Percentiles rank a stretch among this genome's conserved stretches.
Conservation (phyloP, 2,888 invertebrate genomes). For the Trisateles emortualis region DNA sequence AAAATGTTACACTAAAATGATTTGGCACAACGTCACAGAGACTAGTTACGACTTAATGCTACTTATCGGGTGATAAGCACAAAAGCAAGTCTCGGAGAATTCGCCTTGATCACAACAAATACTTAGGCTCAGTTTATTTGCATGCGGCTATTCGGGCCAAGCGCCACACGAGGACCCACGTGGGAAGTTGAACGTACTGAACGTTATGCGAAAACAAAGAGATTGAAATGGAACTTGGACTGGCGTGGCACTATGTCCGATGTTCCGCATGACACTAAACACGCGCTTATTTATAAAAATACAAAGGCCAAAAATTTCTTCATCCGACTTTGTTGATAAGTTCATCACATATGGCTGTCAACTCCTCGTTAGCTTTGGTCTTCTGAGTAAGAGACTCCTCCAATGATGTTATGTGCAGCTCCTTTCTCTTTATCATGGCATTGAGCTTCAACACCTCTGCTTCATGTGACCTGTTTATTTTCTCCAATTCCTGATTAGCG, state of each 20-base stretch:
- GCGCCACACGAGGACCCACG: background rate
- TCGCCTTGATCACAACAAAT: constrained; percentile 63
- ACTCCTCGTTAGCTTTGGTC: constrained; percentile 94
- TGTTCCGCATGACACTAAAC: constrained; percentile 12
- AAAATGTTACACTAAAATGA: constrained; percentile 54
- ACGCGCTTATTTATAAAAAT: background rate
- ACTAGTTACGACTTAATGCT: constrained; percentile 66
- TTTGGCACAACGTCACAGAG: constrained; percentile 71
- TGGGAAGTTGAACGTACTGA: background rate
- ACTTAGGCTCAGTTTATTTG: constrained; percentile 36
- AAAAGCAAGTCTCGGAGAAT: constrained; percentile 65
- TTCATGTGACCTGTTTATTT: constrained; percentile 90
- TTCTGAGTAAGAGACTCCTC: constrained; percentile 95
- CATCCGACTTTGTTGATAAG: constrained; percentile 90
- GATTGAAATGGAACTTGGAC: background rate
- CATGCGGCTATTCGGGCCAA: constrained; percentile 24
- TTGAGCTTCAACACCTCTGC: constrained; percentile 94
- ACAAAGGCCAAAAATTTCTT: constrained; percentile 49
- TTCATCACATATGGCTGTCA: constrained; percentile 97
- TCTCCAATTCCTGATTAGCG: constrained; percentile 92
- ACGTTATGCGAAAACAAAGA: background rate
- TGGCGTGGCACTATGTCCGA: background rate
- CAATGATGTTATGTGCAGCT: constrained; percentile 93
- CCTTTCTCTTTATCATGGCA: constrained; percentile 95
- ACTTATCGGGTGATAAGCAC: constrained; percentile 74